These are phyloP conservation scores for Scaptomyza pallida DNA, from an alignment of 1,140 invertebrate genomes.

Conservation along the genomic window DNA sequence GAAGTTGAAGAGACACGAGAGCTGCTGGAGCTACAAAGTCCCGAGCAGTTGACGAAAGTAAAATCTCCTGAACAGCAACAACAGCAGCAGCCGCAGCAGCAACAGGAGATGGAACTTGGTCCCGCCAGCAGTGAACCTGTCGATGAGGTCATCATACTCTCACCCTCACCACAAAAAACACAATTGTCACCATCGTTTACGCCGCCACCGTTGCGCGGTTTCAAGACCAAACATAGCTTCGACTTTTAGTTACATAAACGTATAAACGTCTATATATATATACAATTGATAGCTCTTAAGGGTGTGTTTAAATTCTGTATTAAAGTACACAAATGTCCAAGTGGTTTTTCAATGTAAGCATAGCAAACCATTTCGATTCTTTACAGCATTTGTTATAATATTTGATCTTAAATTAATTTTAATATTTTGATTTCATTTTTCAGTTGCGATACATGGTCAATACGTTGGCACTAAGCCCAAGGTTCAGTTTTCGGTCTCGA, in stretches of 20 bases:
- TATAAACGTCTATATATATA: no score
- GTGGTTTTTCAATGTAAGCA: conserved; percentile 35
- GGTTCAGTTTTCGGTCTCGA: conserved; percentile 77
- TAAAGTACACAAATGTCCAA: conserved; percentile 52
- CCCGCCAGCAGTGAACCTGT: not conserved
- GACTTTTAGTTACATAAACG: conserved; percentile 44
- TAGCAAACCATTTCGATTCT: not conserved
- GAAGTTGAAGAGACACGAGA: not conserved
- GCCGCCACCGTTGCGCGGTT: conserved; percentile 51
- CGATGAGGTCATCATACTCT: not conserved
- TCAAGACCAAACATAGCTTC: conserved; percentile 43
- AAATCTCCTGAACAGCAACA: not conserved
- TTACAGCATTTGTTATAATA: not conserved
- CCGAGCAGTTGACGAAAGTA: not conserved
- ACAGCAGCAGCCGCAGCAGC: conserved; percentile 5
- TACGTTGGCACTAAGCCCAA: conserved; percentile 65
- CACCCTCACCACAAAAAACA: conserved; percentile 21
- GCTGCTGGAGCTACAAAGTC: not conserved
- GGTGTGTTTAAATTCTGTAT: conserved; percentile 54
- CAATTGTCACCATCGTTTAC: not conserved
- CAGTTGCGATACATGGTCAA: conserved; percentile 56
- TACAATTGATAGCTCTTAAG: conserved; percentile 51
- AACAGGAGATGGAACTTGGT: not conserved
- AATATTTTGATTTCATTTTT: conserved; percentile 23
- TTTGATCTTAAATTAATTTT: conserved; percentile 25